Evolutionary conservation across 2,888 invertebrate genomes (phyloP).

Genomic region (Mimas tiliae): DNA sequence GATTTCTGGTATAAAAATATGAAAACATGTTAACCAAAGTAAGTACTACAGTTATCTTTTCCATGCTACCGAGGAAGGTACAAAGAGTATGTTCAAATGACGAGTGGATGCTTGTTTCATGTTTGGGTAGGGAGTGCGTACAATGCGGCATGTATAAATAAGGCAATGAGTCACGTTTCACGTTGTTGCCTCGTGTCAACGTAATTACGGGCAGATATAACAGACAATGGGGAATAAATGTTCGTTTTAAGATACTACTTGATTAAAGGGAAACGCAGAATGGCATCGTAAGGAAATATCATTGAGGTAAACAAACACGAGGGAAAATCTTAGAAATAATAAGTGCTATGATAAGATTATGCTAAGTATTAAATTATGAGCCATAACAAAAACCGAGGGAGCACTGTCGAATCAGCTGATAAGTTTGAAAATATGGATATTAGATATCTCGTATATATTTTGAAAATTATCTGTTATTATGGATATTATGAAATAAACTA

Average conservation of each 20-base stretch:
- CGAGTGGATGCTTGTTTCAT: slow-evolving; percentile 20
- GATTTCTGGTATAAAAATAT: too few relatives aligned
- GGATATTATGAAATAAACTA: too few relatives aligned
- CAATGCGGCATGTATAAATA: slow-evolving; percentile 45
- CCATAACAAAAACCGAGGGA: neutral
- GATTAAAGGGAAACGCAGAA: neutral
- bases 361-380: neutral
- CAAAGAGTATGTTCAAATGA: slow-evolving; percentile 1
- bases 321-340: neutral
- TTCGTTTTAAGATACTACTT: neutral
- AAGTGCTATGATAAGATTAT: neutral
- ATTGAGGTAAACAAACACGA: neutral
- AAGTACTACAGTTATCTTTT: neutral
- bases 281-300: neutral
- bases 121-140: slow-evolving; percentile 7
- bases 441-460: too few relatives aligned
- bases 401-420: neutral
- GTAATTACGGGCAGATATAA: slow-evolving; percentile 51
- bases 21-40: too few relatives aligned
- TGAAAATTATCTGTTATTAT: too few relatives aligned
- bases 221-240: slow-evolving; percentile 50
- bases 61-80: neutral
- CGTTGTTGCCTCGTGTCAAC: slow-evolving; percentile 39
- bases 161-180: slow-evolving; percentile 60
- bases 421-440: too few relatives aligned